Base-by-base conservation (phyloP, 2,797 vertebrate species). In the Threskiornis aethiopicus region DNA sequence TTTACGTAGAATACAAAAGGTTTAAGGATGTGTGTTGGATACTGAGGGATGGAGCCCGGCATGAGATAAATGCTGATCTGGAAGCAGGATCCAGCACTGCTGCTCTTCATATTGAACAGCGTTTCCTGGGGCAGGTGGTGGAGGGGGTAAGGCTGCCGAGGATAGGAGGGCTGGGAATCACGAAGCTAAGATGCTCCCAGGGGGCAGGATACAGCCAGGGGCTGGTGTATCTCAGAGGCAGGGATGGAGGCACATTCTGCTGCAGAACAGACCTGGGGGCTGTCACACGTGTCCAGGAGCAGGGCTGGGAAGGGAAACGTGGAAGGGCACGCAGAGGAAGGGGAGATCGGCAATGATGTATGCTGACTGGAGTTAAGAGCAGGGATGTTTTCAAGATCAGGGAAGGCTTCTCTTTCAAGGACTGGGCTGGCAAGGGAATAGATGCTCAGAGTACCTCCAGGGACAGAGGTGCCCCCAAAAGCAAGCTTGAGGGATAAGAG, bases 1-100 rank as follows among this genome's bases (percentile, higher is more conserved):
- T 96, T 95, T 93, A 77, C 54, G 41, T 42, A 87, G 88, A 92
- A 69, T 16, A 89, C 90, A 89, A 95, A 90, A 77, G 92, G 59
- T 51, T 71, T 64, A 42, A 91, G 89, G 90, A 92, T 88, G 67
- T 84, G 65, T 49, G 54, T 39, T 79, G 84, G 76, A 84, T 70
- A 59, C 29, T 6, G 41, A 39, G 64, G 76, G 86, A 92, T 89
- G 90, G 46, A 96, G 67, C 84, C 19, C 33, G 7, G 90, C 84
- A 11, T 44, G 86, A 71, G 66, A 89, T 55, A 88, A 76, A 79
- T 47, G 59, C 37, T 0, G 16, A 57, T 25, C 37, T 89, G 88
- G 81, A 83, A 94, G 81, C 66, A 85, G 90, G 84, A 95, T 87
- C 71, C 70, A 62, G 22, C 29, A 35, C 58, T 41, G 77, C 52